These are phyloP conservation scores for Pocillopora damicornis DNA, from an alignment of 64 coral and sea anemone species.

Conservation along the genomic window DNA sequence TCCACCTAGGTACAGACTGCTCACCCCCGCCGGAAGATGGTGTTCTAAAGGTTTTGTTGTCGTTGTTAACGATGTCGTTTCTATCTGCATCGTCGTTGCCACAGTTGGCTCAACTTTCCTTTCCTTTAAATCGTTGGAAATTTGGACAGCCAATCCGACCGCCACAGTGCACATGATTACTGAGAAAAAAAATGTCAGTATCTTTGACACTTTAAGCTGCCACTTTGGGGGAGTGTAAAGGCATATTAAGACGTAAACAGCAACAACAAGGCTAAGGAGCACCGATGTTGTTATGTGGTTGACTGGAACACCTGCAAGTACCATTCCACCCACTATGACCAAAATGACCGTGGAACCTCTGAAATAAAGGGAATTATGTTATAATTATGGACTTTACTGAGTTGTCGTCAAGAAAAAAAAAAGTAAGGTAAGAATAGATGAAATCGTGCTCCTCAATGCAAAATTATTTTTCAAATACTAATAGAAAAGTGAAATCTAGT, in stretches of 20 bases:
- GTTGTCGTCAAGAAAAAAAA: no score
- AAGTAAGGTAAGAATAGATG: no score
- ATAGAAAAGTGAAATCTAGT: no score
- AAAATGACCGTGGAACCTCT: constrained; percentile 91
- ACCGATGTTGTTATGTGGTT: neutral
- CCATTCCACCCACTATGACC: constrained; percentile 65
- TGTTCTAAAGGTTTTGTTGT: neutral
- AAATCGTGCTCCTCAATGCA: no score
- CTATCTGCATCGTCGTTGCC: neutral
- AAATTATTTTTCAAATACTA: no score
- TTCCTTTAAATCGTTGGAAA: constrained; percentile 41
- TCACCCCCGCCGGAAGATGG: constrained; percentile 48
- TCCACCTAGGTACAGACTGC: constrained; percentile 62
- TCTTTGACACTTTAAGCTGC: constrained; percentile 78
- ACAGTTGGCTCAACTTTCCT: neutral
- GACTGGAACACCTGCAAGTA: constrained; percentile 18
- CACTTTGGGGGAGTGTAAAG: constrained; percentile 72
- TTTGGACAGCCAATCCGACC: constrained; percentile 71
- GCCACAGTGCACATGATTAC: constrained; percentile 68
- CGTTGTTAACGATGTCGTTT: neutral
- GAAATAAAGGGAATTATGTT: constrained; percentile 7
- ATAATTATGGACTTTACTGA: no score
- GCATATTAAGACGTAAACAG: constrained; percentile 63
- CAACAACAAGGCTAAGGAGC: constrained; percentile 43
- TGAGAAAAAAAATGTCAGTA: constrained; percentile 71